phyloP scores from a whole-genome alignment of 1,140 invertebrate genomes.

The Mesaphorura yosii region DNA sequence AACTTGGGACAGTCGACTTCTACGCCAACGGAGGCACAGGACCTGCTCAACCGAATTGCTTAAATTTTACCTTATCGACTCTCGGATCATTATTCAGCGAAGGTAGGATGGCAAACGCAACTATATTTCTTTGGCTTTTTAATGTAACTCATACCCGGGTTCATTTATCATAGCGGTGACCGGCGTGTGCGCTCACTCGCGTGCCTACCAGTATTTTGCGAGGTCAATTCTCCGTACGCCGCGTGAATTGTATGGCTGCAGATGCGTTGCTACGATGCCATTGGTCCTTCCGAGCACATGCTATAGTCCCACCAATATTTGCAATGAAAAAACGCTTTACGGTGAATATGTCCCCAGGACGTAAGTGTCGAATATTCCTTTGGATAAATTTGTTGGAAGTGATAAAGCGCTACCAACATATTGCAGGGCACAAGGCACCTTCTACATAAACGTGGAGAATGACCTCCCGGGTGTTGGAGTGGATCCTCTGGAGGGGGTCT shows the following conservation, averaged over 20 bases:
- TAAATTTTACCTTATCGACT: background rate
- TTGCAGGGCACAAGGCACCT: no score
- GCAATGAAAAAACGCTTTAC: background rate
- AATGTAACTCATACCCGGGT: background rate
- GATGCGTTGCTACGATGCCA: background rate
- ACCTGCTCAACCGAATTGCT: background rate
- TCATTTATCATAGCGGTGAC: background rate
- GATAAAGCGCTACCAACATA: no score
- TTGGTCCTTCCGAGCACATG: background rate
- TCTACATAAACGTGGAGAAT: no score
- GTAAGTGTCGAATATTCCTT: no score
- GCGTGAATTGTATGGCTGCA: background rate
- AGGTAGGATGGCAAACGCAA: no score
- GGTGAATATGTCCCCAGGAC: background rate
- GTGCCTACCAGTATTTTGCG: constrained; percentile 1
- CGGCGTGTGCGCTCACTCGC: constrained; percentile 2
- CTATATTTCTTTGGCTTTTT: no score
- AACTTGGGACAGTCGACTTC: constrained; percentile 1
- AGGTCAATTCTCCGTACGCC: background rate
- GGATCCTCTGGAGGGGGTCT: no score
- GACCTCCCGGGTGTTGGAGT: no score
- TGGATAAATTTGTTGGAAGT: no score
- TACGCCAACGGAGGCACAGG: background rate
- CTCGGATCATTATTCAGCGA: no score
- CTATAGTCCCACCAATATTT: background rate